Base-by-base conservation (phyloP, 2,888 invertebrate species). In the Anodontia alba region DNA sequence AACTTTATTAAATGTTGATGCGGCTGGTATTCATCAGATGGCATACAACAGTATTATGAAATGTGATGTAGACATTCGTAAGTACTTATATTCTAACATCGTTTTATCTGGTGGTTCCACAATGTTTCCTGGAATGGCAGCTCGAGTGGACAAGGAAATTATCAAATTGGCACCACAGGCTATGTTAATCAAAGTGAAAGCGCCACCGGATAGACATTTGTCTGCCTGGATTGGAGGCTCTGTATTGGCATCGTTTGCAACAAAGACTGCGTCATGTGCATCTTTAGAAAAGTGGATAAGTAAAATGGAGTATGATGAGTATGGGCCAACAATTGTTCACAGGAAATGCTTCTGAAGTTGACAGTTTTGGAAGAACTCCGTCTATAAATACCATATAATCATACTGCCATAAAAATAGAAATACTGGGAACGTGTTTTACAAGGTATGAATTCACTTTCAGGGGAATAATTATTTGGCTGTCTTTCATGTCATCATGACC, bases 181-280 rank as follows among this genome's bases (percentile, higher is more conserved):
- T 77, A 96, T 96, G 95, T 96, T 96, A 94, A 96, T 96, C 94
- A 96, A 96, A 94, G 95, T 96, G 93, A 98, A 98, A 95, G 98
- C 98, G 91, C 98, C 98, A 75, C 98, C 98, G 87, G 98, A 98
- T 96, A 96, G 98, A 95, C 98, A 98, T 95, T 98, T 98, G 96
- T 98, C 98, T 94, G 98, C 98, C 90, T 98, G 98, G 98, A 98
- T 98, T 96, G 98, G 98, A 95, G 98, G 98, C 90, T 98, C 98
- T 95, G 98, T 98, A 96, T 96, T 99, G 94, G 98, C 98, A 96
- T 97, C 97, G 90, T 92, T 81, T 90, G 94, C 81, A 88, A 90
- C 91, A 77, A 91, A 91, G 86, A 88, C 89, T 15, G 8, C 42
- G 42, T 10, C 15, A 15, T 42, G 42, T 42, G n/a, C 5, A 38